These are phyloP conservation scores for Cacatua alba DNA, from an alignment of 2,113 vertebrate species.

Conservation along the genomic window DNA sequence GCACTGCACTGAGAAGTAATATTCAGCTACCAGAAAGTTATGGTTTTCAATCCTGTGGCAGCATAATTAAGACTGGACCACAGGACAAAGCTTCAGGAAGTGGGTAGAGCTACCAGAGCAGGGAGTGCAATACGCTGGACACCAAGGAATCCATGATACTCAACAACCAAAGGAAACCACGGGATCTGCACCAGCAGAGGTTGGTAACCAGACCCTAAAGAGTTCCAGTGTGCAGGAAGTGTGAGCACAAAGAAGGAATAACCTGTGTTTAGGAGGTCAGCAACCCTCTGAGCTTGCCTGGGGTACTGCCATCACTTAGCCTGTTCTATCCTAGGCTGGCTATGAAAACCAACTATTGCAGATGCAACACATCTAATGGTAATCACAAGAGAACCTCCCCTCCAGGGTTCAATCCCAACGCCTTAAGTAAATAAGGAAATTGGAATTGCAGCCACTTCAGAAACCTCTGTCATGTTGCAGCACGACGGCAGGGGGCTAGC, in stretches of 20 bases:
- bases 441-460: neutral
- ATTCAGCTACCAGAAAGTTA: neutral
- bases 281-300: neutral
- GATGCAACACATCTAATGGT: neutral
- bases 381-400: neutral
- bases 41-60: neutral
- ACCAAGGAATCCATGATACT: accelerated
- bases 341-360: neutral
- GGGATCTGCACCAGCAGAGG: neutral
- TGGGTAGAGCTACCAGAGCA: neutral
- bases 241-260: neutral
- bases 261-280: neutral
- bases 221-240: neutral
- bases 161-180: neutral
- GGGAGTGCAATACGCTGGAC: neutral
- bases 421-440: neutral
- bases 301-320: neutral
- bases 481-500: conserved; percentile 23
- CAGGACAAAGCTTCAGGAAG: neutral
- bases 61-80: neutral
- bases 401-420: neutral
- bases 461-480: neutral
- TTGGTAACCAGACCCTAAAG: neutral
- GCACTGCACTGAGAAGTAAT: neutral
- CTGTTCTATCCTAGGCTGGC: accelerated